phyloP scores from a whole-genome alignment of 2,113 vertebrate genomes.

The Myrmecophaga tridactyla region DNA sequence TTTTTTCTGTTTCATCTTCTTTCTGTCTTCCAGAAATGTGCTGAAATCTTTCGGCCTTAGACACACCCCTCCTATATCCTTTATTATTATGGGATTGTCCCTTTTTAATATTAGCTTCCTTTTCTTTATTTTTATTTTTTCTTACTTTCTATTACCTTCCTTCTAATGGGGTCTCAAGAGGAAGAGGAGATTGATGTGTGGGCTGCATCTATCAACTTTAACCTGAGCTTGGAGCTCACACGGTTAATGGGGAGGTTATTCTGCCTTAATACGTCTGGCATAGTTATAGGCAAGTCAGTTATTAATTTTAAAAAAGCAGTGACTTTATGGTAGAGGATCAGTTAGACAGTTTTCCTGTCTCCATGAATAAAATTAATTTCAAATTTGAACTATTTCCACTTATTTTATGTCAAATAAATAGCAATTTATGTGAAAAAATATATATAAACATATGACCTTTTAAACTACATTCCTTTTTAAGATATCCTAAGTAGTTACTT shows the following conservation, averaged over 20 bases:
- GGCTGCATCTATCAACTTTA: background rate
- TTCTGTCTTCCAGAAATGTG: background rate
- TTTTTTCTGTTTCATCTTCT: background rate
- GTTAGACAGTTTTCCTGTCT: conserved; percentile 20
- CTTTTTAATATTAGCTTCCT: too few relatives aligned
- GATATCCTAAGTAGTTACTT: conserved; percentile 39
- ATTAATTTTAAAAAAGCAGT: conserved; percentile 29
- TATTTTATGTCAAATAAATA: conserved; percentile 57
- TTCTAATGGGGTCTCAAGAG: conserved; percentile 25
- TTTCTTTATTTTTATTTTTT: too few relatives aligned
- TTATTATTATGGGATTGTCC: background rate
- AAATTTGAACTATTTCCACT: conserved; percentile 42
- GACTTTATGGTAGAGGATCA: background rate
- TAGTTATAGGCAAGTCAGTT: background rate
- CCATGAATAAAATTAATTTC: conserved; percentile 35
- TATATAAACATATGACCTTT: conserved; percentile 20
- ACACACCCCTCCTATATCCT: background rate
- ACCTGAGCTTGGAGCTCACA: background rate
- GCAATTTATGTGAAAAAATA: conserved; percentile 30
- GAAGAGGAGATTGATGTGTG: background rate
- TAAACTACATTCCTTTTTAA: conserved; percentile 64
- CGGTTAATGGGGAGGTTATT: conserved; percentile 9
- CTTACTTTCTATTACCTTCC: background rate
- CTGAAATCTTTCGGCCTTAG: background rate
- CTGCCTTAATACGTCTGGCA: background rate